A percentile compares a stretch with the other conserved stretches of the same genome.
These are phyloP conservation scores for Chrysomela aeneicollis DNA, from an alignment of 2,888 invertebrate genomes.

Conservation along the genomic window DNA sequence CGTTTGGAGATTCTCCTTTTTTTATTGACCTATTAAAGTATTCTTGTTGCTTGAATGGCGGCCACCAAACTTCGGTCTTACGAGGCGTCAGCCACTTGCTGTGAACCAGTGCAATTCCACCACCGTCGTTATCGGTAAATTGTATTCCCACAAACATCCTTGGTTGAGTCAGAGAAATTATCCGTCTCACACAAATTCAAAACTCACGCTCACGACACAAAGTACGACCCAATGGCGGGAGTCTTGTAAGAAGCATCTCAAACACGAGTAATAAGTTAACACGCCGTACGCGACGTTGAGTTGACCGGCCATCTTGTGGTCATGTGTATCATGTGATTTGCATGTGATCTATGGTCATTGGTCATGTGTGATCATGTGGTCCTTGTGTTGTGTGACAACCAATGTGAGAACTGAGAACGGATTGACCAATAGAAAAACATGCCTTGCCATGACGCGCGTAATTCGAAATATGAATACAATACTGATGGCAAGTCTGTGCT, in stretches of 20 bases:
- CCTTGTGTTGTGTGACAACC: not conserved
- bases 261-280: too few relatives aligned
- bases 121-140: constrained; percentile 3
- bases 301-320: too few relatives aligned
- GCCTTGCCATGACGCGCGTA: not conserved
- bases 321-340: not conserved
- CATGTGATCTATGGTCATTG: not conserved
- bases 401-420: too few relatives aligned
- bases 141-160: not conserved
- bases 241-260: too few relatives aligned
- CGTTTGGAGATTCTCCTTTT: constrained; percentile 9
- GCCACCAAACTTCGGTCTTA: too few relatives aligned
- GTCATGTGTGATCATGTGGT: not conserved
- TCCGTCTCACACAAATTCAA: not conserved
- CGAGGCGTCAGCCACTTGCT: too few relatives aligned
- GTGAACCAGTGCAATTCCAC: not conserved
- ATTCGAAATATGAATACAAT: not conserved
- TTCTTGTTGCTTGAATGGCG: too few relatives aligned
- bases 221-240: too few relatives aligned
- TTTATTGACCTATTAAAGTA: not conserved
- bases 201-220: too few relatives aligned
- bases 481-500: too few relatives aligned
- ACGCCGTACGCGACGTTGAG: too few relatives aligned
- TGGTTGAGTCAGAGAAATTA: not conserved
- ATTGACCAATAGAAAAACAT: not conserved